These are phyloP conservation scores for Netelia fuscicornis DNA, from an alignment of 2,888 invertebrate species.

Conservation along the genomic window DNA sequence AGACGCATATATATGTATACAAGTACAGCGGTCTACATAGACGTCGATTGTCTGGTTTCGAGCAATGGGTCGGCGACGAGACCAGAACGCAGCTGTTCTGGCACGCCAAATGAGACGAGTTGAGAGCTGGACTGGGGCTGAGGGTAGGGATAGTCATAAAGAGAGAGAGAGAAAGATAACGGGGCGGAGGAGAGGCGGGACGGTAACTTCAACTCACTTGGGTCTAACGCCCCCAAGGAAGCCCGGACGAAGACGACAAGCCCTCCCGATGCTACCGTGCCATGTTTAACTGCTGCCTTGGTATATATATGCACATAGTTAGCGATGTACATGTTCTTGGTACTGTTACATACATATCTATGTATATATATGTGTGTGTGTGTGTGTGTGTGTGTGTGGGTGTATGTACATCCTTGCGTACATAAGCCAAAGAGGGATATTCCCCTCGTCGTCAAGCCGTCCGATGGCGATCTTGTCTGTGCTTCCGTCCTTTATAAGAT, in stretches of 20 bases:
- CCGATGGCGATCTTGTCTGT: constrained; percentile 57
- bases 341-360: constrained; percentile 7
- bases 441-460: constrained; percentile 46
- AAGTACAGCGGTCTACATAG: neutral
- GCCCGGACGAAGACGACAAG: constrained; percentile 41
- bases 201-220: constrained; percentile 33
- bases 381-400: constrained; percentile 9
- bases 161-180: neutral
- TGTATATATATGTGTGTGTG: neutral
- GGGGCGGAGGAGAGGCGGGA: neutral
- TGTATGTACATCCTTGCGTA: neutral
- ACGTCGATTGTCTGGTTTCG: constrained; percentile 26
- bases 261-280: constrained; percentile 30
- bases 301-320: constrained; percentile 23
- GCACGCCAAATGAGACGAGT: constrained; percentile 26
- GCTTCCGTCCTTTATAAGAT: constrained; percentile 43
- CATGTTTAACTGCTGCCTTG: constrained; percentile 23
- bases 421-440: constrained; percentile 16
- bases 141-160: neutral
- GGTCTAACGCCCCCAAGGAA: constrained; percentile 44
- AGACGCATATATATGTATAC: neutral
- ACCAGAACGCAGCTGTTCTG: constrained; percentile 53
- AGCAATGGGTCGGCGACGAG: constrained; percentile 22
- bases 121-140: neutral
- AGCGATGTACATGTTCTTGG: constrained; percentile 8